Evolutionary conservation across 2,888 invertebrate genomes (phyloP), one percentile per base, ranked within the genome.

Genomic region (Prosopocoilus inquinatus): DNA sequence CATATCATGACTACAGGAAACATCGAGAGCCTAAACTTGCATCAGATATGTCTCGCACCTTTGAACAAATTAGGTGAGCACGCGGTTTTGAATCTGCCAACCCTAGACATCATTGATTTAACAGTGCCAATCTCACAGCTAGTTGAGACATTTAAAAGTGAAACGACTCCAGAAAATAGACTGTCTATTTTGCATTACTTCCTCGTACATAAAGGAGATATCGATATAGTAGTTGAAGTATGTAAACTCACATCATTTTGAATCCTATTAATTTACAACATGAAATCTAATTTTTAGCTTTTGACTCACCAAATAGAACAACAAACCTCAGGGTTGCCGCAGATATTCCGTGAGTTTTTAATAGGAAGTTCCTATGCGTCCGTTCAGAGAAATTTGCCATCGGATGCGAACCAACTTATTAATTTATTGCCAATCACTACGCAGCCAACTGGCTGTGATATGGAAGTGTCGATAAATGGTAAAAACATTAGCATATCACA

Each of bases 181-280:
- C 76, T 91, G 55, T 88, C 91, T 3, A 89, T 94, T 33, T 79
- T 94, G 20, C 94, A 94, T 75, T 90, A 91, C 70, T 84, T 93
- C 67, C 80, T 93, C 36, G 83, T 90, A 47, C 92, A 94, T 70
- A 84, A 84, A 45, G 85, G 86, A 53, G 91, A 93, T 65, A 78
- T 86, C 68, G 89, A 89, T 53, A 80, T 87, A 51, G 84, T 90
- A 47, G 85, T 88, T 54, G 88, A 90, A 80, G 88, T 87, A 73
- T 51, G n/a, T 12, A 58, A 51, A 48, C 15, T 16, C 4, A 43
- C 39, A 2, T 15, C 12, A 35, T 8, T 28, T 28, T 28, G 2
- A n/a, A 12, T 44, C 16, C 43, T 13, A 52, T 43, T 53, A 28
- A 46, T 58, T 51, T 44, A 34, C 32, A 49, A 33, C 45, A 35